Base-by-base conservation (phyloP, 1,140 invertebrate genomes). In the Metopolophium dirhodum region DNA sequence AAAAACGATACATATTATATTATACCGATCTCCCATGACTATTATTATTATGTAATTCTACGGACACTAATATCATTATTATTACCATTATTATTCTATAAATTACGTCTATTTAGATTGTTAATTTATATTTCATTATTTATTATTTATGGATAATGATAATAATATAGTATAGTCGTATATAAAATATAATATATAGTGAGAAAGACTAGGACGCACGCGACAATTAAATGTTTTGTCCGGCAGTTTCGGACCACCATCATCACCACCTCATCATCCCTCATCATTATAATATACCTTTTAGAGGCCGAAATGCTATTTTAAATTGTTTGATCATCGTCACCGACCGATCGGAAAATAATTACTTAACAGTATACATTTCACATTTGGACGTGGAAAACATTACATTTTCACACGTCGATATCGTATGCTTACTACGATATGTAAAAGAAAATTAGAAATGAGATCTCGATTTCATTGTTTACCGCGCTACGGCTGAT, bases 201-300 rank as follows among this genome's bases (percentile, higher is more conserved):
- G 90, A 91, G 18, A 91, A 91, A 82, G 90, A 91, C 90, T 91
- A 91, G 90, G 90, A 91, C 68, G 61, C 90, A 37, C 3, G n/a
- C 7, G 20, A 1, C 22, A 22, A 61, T 54, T n/a, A 20, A 77
- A 77, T 6, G 4, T 77, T 35, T 77, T 77, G 61, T 77, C 61
- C n/a, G 30, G 14, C n/a, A 77, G 30, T 77, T 77, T 77, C 30
- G 61, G 30, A 77, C n/a, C 6, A n/a, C 22, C 11, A 77, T 77
- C n/a, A 35, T 77, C 30, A n/a, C n/a, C 61, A 77, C 61, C 61
- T 77, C 11, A 77, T 77, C 61, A 20, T 30, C 30, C 61, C 30
- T 68, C 3, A 30, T 6, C 61, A 3, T 68, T 14, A 68, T n/a
- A n/a, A 61, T 61, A 61, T 35, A n/a, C 30, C n/a, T 14, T n/a